Evolutionary conservation across 2,113 vertebrate genomes (phyloP).

Genomic region (Pitta sordida): DNA sequence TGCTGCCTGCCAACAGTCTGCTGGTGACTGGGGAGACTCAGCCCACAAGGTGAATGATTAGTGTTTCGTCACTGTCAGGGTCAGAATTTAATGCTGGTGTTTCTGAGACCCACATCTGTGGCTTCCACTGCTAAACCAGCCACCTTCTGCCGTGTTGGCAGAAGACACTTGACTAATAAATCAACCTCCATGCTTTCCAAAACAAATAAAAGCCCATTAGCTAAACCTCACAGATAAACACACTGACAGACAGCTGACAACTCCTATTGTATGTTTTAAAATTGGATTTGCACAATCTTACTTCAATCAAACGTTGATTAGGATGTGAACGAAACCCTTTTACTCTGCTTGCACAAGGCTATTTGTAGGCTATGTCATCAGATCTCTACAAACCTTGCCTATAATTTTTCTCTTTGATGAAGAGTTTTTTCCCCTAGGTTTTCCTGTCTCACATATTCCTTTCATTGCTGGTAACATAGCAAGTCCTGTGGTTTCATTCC

Average conservation of each 20-base stretch:
- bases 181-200: not conserved
- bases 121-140: not conserved
- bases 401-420: not conserved
- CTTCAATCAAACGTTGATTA: not conserved
- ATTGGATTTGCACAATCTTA: not conserved
- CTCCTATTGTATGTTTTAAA: not conserved
- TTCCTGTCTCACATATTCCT: not conserved
- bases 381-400: not conserved
- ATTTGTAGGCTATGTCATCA: not conserved
- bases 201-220: not conserved
- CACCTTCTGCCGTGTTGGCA: not conserved
- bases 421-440: accelerated
- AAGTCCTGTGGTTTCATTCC: not conserved
- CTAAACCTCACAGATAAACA: not conserved
- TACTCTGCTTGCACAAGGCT: not conserved
- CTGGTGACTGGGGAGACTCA: not conserved
- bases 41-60: not conserved
- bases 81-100: not conserved
- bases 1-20: not conserved
- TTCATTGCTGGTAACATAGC: not conserved
- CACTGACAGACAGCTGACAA: not conserved
- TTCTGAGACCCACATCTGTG: accelerated
- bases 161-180: not conserved
- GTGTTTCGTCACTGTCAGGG: not conserved
- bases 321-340: not conserved